A percentile compares a stretch with the other conserved stretches of the same genome.
Conservation (phyloP, 1,140 invertebrate genomes). For the Ooceraea biroi region DNA sequence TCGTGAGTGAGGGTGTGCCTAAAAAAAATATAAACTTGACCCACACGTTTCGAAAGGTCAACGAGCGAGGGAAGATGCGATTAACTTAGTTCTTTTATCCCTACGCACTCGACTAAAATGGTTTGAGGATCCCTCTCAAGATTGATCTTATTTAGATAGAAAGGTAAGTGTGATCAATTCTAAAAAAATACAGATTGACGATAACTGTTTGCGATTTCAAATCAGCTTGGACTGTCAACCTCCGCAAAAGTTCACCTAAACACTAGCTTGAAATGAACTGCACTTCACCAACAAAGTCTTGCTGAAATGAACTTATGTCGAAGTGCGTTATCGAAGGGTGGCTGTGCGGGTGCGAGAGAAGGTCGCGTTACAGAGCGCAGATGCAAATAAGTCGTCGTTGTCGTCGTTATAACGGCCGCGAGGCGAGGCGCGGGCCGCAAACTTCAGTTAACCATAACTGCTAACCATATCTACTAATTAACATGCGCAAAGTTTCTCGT, state of each 20-base stretch:
- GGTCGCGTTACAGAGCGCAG: not conserved
- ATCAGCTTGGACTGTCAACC: no score
- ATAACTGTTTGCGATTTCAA: no score
- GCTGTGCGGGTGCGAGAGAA: not conserved
- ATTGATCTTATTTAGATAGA: no score
- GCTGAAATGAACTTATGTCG: not conserved
- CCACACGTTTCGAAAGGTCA: slow-evolving; percentile 13
- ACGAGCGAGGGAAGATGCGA: not conserved
- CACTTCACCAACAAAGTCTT: not conserved
- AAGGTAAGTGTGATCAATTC: no score
- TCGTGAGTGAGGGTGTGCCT: not conserved
- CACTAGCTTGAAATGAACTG: not conserved
- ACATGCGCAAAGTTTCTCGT: slow-evolving; percentile 73
- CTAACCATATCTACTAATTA: slow-evolving; percentile 75
- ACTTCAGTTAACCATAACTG: slow-evolving; percentile 72
- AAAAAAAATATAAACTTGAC: slow-evolving; percentile 54
- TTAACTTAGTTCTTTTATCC: not conserved
- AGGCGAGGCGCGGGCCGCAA: slow-evolving; percentile 30
- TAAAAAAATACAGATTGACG: no score
- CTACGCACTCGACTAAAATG: not conserved
- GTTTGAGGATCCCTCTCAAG: no score
- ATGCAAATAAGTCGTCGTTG: slow-evolving; percentile 54
- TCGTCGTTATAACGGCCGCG: slow-evolving; percentile 47
- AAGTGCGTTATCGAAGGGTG: slow-evolving; percentile 19
- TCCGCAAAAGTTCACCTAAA: not conserved